These are phyloP conservation scores for Trachurus trachurus DNA, from an alignment of 2,797 vertebrate genomes.

Conservation along the genomic window DNA sequence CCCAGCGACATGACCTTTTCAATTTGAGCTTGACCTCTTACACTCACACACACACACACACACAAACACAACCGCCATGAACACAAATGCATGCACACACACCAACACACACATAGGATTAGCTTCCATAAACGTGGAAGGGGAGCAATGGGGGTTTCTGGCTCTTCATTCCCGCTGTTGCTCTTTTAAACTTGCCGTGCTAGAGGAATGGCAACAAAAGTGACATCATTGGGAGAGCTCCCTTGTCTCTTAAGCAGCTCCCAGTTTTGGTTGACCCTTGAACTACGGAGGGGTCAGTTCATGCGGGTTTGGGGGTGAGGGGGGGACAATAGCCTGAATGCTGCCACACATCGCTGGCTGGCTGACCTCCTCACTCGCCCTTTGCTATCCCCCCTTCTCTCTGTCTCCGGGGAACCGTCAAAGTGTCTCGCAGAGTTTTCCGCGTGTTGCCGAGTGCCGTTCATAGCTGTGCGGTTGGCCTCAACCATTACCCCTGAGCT, in stretches of 20 bases:
- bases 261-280: slow-evolving; percentile 53
- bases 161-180: neutral
- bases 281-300: slow-evolving; percentile 49
- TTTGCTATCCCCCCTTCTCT: slow-evolving; percentile 34
- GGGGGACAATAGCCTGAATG: slow-evolving; percentile 66
- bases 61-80: neutral
- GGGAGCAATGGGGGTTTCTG: neutral
- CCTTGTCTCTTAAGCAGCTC: slow-evolving; percentile 26
- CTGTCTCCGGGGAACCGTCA: slow-evolving; percentile 65
- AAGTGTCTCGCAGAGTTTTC: slow-evolving; percentile 64
- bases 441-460: slow-evolving; percentile 68
- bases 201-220: slow-evolving; percentile 29
- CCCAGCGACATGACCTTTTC: slow-evolving; percentile 58
- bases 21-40: slow-evolving; percentile 55
- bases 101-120: slow-evolving; percentile 3
- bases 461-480: slow-evolving; percentile 72
- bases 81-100: neutral
- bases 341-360: slow-evolving; percentile 55
- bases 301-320: slow-evolving; percentile 31
- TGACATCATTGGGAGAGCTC: slow-evolving; percentile 34
- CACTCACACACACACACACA: slow-evolving; percentile 16
- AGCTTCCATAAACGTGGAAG: neutral
- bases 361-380: slow-evolving; percentile 60
- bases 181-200: slow-evolving; percentile 17
- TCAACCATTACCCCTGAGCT: slow-evolving; percentile 82